Evolutionary conservation across 2,888 invertebrate species (phyloP), one percentile per base, ranked within the genome.

Genomic region (Drosophila setosimentum): DNA sequence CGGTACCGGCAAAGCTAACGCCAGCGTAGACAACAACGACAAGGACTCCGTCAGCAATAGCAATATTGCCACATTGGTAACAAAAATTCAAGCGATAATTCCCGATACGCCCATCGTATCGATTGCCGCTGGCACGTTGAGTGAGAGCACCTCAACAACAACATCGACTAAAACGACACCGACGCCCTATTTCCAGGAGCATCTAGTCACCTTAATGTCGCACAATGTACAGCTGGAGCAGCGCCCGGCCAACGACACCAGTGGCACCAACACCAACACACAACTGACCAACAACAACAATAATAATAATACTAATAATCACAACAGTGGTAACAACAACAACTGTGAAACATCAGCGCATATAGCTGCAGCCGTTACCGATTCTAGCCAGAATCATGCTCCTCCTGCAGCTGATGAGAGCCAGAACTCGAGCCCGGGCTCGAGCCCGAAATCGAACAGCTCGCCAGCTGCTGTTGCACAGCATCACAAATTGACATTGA

Each of bases 81-180:
- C 78, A n/a, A 87, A 83, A 50, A 80, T 83, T 27, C 83, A 88
- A 53, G 87, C 91, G 55, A 90, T 91, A 65, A 91, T 91, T 73
- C 88, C 91, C 13, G 91, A 90, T 78, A 91, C 91, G 61, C 91
- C 91, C 60, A 92, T 92, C 77, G 92, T 92, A 54, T 92, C 92
- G 21, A 92, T 92, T 82, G 92, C 92, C 66, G 86, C 91, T 65
- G 90, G 89, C 33, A 90, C 91, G 63, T 78, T 92, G 65, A 91
- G 91, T 68, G 91, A 92, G 72, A 89, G 91, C 62, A 92, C 91
- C 42, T 91, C 91, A 55, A 92, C 92, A 40, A 92, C 92, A 8
- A 92, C 92, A 73, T 91, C 90, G 53, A 92, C 92, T 32, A 92
- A 89, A 62, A 92, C 92, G 16, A 92, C 92, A 63, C 92, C 92